These are phyloP conservation scores for Lypha dubia DNA, from an alignment of 2,888 invertebrate genomes.

Conservation along the genomic window DNA sequence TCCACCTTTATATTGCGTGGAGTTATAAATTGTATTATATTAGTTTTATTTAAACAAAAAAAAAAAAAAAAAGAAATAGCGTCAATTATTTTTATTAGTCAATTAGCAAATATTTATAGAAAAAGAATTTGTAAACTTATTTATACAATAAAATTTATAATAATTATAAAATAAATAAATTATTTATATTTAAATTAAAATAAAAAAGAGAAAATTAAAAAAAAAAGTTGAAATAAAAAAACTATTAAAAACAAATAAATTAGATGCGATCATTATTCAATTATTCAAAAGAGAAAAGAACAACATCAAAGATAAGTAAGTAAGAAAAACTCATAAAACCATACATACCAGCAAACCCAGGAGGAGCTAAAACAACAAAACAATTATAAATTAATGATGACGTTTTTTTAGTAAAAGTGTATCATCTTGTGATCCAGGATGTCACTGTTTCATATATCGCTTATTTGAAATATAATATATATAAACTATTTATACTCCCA, in stretches of 20 bases:
- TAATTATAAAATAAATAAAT: constrained; percentile 59
- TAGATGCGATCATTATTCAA: no score
- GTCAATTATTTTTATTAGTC: constrained; percentile 76
- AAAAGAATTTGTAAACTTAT: constrained; percentile 40
- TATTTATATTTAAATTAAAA: constrained; percentile 57
- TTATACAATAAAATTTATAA: constrained; percentile 36
- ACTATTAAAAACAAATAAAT: neutral
- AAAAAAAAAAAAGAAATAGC: constrained; percentile 20
- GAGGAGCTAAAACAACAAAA: no score
- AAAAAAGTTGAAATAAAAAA: constrained; percentile 39
- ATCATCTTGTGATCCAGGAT: no score
- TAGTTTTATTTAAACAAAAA: no score
- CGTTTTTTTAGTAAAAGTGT: no score
- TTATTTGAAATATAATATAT: no score
- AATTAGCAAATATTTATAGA: constrained; percentile 79
- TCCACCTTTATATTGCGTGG: no score
- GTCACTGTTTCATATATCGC: no score
- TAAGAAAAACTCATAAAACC: no score
- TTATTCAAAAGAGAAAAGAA: neutral
- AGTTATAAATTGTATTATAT: constrained; percentile 47
- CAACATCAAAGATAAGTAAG: neutral
- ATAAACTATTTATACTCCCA: no score
- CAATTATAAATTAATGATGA: no score
- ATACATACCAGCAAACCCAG: no score
- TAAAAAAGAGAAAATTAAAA: constrained; percentile 23